These are phyloP conservation scores for Limnephilus rhombicus DNA, from an alignment of 2,888 invertebrate species.

Conservation along the genomic window DNA sequence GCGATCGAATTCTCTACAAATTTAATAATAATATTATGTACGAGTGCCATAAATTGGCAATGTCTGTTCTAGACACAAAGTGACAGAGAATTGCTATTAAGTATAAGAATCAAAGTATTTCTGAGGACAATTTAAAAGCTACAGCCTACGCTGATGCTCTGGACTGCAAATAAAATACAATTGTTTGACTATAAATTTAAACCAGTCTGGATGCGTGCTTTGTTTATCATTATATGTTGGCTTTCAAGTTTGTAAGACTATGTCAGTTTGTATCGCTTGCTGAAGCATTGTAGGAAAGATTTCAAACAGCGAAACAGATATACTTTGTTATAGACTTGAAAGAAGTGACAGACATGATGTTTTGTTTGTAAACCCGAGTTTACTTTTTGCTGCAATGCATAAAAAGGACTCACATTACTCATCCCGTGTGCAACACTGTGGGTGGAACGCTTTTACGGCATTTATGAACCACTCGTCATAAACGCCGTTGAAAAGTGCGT, in stretches of 20 bases:
- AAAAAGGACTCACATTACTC: slow-evolving; percentile 3
- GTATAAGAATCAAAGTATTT: background rate
- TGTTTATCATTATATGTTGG: background rate
- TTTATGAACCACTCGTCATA: slow-evolving; percentile 9
- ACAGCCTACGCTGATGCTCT: background rate
- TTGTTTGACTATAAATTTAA: slow-evolving; percentile 6
- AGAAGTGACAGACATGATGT: background rate
- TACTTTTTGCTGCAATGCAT: background rate
- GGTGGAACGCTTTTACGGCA: slow-evolving; percentile 10
- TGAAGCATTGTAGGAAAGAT: background rate
- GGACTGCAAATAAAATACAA: slow-evolving; percentile 22
- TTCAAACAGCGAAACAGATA: background rate
- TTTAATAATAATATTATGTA: background rate
- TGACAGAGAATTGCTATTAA: slow-evolving; percentile 34
- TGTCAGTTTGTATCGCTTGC: background rate
- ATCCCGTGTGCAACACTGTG: background rate
- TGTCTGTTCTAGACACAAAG: slow-evolving; percentile 42
- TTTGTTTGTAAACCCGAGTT: background rate
- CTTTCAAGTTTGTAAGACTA: background rate
- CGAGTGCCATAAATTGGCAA: slow-evolving; percentile 29
- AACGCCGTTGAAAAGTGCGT: background rate
- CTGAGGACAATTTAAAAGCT: slow-evolving; percentile 19
- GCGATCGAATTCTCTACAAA: slow-evolving; percentile 41
- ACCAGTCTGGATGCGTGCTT: background rate
- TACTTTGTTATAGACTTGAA: background rate